Percentiles rank a stretch among this genome's conserved stretches.
Conservation (phyloP, 2,113 vertebrate species). For the Gobiocypris rarus region DNA sequence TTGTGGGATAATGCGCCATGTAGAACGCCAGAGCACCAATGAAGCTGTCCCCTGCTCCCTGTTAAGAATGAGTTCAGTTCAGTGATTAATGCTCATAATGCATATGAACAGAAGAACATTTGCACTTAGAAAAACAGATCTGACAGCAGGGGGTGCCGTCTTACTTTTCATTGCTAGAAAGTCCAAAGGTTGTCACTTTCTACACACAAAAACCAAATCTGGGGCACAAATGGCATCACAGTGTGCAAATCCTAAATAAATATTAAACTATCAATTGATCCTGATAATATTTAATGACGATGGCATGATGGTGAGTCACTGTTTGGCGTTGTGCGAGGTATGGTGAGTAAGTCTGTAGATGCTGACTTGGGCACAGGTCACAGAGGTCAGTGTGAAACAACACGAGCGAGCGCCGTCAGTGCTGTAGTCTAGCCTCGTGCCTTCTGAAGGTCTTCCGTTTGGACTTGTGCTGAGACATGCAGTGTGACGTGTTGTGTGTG, state of each 20-base stretch:
- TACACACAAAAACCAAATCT: not conserved
- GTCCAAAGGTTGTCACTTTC: not conserved
- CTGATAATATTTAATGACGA: slow-evolving; percentile 19
- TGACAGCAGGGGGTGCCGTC: slow-evolving; percentile 75
- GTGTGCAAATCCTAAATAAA: slow-evolving; percentile 10
- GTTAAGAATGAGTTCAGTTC: slow-evolving; percentile 22
- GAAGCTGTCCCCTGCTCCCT: slow-evolving; percentile 98
- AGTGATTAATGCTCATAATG: not conserved
- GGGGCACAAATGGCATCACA: not conserved
- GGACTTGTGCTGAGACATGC: too few species aligned
- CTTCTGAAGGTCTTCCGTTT: too few species aligned
- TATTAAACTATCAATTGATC: not conserved
- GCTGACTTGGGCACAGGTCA: too few species aligned
- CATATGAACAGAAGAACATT: too few species aligned
- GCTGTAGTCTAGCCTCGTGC: too few species aligned
- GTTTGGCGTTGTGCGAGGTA: too few species aligned
- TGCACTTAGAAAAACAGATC: too few species aligned
- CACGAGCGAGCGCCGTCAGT: too few species aligned
- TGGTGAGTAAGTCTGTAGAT: too few species aligned
- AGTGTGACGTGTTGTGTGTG: too few species aligned
- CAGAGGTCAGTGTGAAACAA: too few species aligned
- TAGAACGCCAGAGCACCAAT: slow-evolving; percentile 93
- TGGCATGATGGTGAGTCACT: not conserved
- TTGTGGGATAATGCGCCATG: slow-evolving; percentile 83
- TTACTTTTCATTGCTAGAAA: slow-evolving; percentile 46